Evolutionary conservation across 2,113 vertebrate species (phyloP).

Genomic region (Parus major): DNA sequence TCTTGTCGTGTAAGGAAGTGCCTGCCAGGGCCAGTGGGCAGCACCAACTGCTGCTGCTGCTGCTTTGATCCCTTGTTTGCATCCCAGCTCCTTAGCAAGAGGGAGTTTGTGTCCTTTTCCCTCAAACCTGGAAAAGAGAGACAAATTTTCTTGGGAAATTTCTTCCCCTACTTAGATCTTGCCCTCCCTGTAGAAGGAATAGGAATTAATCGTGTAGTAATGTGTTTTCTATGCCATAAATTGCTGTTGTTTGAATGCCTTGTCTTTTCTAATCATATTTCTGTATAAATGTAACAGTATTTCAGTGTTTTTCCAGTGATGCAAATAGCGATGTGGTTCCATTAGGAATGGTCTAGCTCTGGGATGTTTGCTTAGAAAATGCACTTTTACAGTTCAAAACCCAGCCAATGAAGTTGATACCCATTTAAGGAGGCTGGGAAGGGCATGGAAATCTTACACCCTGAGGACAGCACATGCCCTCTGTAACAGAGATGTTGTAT

Average conservation of each 20-base stretch:
- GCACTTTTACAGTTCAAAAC: neutral
- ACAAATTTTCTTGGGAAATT: neutral
- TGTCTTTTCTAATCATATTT: neutral
- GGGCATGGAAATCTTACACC: neutral
- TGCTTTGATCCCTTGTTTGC: neutral
- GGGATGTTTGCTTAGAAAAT: neutral
- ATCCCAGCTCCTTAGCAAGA: neutral
- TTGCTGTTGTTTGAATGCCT: neutral
- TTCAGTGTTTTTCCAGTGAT: neutral
- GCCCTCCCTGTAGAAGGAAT: neutral
- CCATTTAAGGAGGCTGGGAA: neutral
- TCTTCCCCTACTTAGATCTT: neutral
- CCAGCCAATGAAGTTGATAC: neutral
- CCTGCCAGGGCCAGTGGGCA: neutral
- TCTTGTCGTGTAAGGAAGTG: rapidly evolving
- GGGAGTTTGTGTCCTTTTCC: rapidly evolving
- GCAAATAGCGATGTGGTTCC: rapidly evolving
- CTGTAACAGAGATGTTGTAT: too few species aligned
- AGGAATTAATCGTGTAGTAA: neutral
- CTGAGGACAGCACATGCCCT: neutral
- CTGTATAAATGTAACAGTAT: neutral
- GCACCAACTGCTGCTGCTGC: neutral
- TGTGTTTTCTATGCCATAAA: neutral
- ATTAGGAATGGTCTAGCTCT: neutral
- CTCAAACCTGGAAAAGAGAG: neutral